Evolutionary conservation across 2,113 vertebrate species (phyloP).

Genomic region (Ancistrus triradiatus): DNA sequence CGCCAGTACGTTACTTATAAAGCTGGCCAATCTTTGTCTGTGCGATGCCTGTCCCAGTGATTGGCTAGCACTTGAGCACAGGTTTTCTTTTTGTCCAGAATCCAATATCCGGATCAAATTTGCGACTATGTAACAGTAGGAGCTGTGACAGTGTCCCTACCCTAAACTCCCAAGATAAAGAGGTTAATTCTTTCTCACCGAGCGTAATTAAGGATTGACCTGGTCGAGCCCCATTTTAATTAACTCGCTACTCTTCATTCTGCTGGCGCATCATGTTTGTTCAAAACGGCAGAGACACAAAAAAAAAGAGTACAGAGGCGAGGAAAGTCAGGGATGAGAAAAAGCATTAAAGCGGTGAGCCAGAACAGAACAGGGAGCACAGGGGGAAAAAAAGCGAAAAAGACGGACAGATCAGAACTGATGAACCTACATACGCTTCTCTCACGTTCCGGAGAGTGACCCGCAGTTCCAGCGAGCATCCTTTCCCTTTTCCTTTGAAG

Average conservation of each 20-base stretch:
- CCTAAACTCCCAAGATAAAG: neutral
- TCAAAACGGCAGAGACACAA: no score
- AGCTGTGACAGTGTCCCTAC: neutral
- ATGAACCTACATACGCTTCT: neutral
- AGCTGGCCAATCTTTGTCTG: no score
- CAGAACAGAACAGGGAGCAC: slow-evolving; percentile 27
- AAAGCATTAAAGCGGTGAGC: slow-evolving; percentile 21
- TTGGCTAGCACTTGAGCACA: neutral
- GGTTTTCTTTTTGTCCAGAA: neutral
- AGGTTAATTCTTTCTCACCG: neutral
- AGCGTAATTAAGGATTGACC: neutral
- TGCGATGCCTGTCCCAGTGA: no score
- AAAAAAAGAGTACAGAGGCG: neutral
- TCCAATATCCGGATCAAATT: neutral
- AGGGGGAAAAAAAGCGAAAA: neutral
- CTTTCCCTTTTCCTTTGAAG: neutral
- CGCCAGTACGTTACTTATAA: no score
- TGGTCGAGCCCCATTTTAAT: no score
- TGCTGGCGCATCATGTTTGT: no score
- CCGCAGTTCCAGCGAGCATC: neutral
- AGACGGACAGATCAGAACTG: neutral
- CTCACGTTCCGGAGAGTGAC: neutral
- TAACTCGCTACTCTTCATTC: no score
- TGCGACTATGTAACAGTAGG: neutral
- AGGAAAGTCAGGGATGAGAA: neutral